Percentiles rank a stretch among this genome's conserved stretches.
These are phyloP conservation scores for Pseudococcus jackbeardsleyi DNA, from an alignment of 2,888 invertebrate genomes.

Conservation along the genomic window DNA sequence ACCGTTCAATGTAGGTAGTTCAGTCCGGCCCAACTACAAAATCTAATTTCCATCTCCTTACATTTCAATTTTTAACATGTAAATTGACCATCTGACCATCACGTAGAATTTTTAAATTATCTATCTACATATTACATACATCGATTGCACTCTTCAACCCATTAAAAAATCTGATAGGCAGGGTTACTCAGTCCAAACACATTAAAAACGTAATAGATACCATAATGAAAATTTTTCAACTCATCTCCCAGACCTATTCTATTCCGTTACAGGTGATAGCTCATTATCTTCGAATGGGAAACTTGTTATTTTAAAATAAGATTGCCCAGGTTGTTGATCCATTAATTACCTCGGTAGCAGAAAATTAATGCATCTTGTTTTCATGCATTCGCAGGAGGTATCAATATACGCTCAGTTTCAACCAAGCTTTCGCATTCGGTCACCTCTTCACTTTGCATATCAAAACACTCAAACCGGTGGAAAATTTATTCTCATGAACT, in stretches of 20 bases:
- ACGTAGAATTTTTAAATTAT: neutral
- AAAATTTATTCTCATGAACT: neutral
- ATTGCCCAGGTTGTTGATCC: conserved; percentile 58
- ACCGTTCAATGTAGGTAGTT: too few species aligned
- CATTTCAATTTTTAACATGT: neutral
- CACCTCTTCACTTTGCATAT: neutral
- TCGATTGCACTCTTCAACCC: neutral
- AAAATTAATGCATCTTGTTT: conserved; percentile 40
- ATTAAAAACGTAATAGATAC: conserved; percentile 26
- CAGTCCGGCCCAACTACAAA: too few species aligned
- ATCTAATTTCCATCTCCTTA: neutral
- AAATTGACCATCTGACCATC: neutral
- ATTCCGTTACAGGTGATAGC: neutral
- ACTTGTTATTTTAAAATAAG: conserved; percentile 50
- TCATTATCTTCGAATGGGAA: conserved; percentile 5
- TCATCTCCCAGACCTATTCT: neutral
- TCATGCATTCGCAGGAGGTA: neutral
- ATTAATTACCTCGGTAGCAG: conserved; percentile 52
- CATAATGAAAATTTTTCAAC: conserved; percentile 21
- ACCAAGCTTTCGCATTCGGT: neutral
- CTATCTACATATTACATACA: too few species aligned
- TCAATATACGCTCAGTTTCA: neutral
- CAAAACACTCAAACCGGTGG: neutral
- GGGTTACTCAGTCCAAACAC: neutral
- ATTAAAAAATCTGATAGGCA: neutral